Base-by-base conservation (phyloP, 1,140 invertebrate genomes). In the Ridgeia piscesae region DNA sequence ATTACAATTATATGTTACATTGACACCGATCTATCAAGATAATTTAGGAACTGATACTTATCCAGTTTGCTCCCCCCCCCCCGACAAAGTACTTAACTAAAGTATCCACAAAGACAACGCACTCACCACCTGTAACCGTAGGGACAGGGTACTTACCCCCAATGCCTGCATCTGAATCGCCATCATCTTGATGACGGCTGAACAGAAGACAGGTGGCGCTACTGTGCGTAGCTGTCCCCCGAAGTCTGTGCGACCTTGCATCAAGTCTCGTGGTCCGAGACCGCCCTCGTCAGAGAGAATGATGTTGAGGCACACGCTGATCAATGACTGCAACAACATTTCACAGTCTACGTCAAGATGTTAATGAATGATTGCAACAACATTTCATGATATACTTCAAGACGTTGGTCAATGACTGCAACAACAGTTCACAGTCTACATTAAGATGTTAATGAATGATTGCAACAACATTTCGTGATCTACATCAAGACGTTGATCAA, bases 171-270 rank as follows among this genome's bases (percentile, higher is more conserved):
- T 98, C 96, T 99, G 98, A 93, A 99, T 97, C 1, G 98, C 98
- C 92, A 99, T 98, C 34, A 99, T 96, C 93, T 98, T 97, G 34
- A 99, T 98, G 9, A 99, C 98, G 48, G 98, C 98, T n/a, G 98
- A 99, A 95, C 98, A 99, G 96, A 99, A 99, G 94, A 98, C 97
- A 92, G 97, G 97, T 48, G 99, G 98, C 0, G 98, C 98, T 92
- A 93, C 92, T 97, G 97, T 90, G 96, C 97, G 92, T 33, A 17
- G 34, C 11, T 42, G 34, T 14, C 34, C 91, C 42, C 14, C 91
- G 34, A 48, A 33, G 33, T 77, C 33, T 31, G 33, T 33, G 33
- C 33, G 95, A 92, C 92, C 33, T 93, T 94, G 92, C 94, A 94
- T 92, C 92, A 95, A 94, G 92, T 96, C 95, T 93, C 95, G 92